Evolutionary conservation across 1,140 invertebrate species (phyloP).

Genomic region (Bathynomus jamesi): DNA sequence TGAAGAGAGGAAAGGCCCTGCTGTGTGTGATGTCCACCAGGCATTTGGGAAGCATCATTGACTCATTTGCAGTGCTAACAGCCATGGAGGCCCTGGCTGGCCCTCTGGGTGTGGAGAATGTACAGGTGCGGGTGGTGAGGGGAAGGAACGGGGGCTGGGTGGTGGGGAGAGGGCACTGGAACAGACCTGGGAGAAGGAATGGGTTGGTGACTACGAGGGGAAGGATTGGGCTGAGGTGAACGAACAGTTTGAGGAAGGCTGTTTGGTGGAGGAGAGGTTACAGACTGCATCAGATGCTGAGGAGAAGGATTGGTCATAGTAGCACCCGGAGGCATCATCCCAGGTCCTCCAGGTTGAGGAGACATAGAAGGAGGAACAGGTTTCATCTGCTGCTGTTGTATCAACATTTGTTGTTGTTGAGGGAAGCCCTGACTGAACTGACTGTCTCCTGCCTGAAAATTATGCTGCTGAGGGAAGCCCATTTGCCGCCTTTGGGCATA

Average conservation of each 20-base stretch:
- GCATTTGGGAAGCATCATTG: slow-evolving; percentile 51
- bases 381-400: slow-evolving; percentile 49
- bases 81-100: slow-evolving; percentile 24
- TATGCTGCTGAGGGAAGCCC: slow-evolving; percentile 37
- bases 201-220: slow-evolving; percentile 55
- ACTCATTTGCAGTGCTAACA: slow-evolving; percentile 37
- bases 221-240: slow-evolving; percentile 67
- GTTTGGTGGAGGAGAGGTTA: slow-evolving; percentile 65
- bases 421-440: slow-evolving; percentile 33
- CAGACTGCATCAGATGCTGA: slow-evolving; percentile 63
- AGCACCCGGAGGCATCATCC: slow-evolving; percentile 45
- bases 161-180: slow-evolving; percentile 44
- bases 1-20: slow-evolving; percentile 24
- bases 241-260: slow-evolving; percentile 50
- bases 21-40: slow-evolving; percentile 40
- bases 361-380: slow-evolving; percentile 58
- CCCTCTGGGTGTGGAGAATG: slow-evolving; percentile 40
- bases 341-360: slow-evolving; percentile 65
- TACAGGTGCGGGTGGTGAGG: slow-evolving; percentile 45
- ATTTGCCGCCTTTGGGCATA: slow-evolving; percentile 38
- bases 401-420: slow-evolving; percentile 35
- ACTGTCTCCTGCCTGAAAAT: slow-evolving; percentile 35
- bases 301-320: slow-evolving; percentile 44
- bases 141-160: slow-evolving; percentile 49
- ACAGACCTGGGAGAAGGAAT: slow-evolving; percentile 34